Evolutionary conservation across 2,113 vertebrate species (phyloP), one percentile per base, ranked within the genome.

Genomic region (Potamarius usumacintae): DNA sequence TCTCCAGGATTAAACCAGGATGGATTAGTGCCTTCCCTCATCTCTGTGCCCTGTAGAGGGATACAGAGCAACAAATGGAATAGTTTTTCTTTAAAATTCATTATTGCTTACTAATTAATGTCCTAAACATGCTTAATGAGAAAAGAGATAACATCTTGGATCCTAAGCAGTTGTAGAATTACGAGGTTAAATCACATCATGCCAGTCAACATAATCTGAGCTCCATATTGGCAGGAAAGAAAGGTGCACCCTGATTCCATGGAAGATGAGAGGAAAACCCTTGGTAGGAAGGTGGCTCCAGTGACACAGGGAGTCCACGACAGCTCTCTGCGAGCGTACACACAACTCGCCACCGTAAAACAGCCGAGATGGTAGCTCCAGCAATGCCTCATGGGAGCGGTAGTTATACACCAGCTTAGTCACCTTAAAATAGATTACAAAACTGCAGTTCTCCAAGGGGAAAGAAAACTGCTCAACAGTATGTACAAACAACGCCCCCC

Each of bases 361-460:
- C 4, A 99, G 95, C 62, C 94, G 95, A 1, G 97, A 99, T 0
- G 98, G 97, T 90, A 99, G 93, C 0, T 92, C 88, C 89, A 99
- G 93, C 93, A 99, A 88, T 0, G 94, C 94, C 18, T 97, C 93
- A 69, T 99, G 98, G 0, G 97, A 98, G 17, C 97, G 94, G 93
- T 99, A 99, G 93, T 99, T 99, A 92, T 97, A 98, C 20, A 97
- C 90, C 0, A 99, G 96, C 89, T 99, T 99, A 0, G 97, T 99
- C 85, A 99, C 96, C 98, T 99, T 92, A 2, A 87, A 17, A 55
- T 57, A 53, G 48, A 76, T 7, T 27, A 22, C 20, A 82, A 60
- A 14, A 50, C 1, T 27, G 62, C 42, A 30, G 50, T 34, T 14
- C 0, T 42, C 14, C 0, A 42, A 42, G 34, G 34, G 34, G 34